Evolutionary conservation across 2,113 vertebrate genomes (phyloP).

Genomic region (Strix uralensis): DNA sequence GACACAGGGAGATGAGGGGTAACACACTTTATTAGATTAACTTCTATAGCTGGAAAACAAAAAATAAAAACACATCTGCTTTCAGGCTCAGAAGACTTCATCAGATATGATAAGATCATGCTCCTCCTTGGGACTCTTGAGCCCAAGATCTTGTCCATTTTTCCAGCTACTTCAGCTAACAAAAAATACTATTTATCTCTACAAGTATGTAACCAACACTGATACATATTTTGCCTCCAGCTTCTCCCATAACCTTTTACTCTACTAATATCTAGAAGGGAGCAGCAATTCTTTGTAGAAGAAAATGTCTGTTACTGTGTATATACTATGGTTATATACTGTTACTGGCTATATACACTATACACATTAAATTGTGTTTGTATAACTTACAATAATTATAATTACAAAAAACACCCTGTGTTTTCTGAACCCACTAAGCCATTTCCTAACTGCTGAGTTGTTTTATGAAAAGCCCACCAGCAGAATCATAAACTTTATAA

Average conservation of each 20-base stretch:
- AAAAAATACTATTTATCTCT: background rate
- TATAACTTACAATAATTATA: background rate
- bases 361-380: background rate
- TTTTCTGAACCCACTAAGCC: background rate
- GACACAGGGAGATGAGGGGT: background rate
- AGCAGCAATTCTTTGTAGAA: background rate
- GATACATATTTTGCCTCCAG: background rate
- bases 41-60: background rate
- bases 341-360: background rate
- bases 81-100: background rate
- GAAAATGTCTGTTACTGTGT: background rate
- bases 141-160: background rate
- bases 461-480: background rate
- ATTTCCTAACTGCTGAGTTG: background rate
- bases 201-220: background rate
- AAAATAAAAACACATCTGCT: background rate
- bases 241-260: background rate
- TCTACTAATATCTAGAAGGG: background rate
- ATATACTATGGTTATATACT: background rate
- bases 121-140: background rate
- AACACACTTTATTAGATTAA: background rate
- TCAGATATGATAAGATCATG: background rate
- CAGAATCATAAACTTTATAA: background rate
- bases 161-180: background rate
- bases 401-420: rapidly evolving